Base-by-base conservation (phyloP, 1,140 invertebrate species). In the Odontomachus brunneus region DNA sequence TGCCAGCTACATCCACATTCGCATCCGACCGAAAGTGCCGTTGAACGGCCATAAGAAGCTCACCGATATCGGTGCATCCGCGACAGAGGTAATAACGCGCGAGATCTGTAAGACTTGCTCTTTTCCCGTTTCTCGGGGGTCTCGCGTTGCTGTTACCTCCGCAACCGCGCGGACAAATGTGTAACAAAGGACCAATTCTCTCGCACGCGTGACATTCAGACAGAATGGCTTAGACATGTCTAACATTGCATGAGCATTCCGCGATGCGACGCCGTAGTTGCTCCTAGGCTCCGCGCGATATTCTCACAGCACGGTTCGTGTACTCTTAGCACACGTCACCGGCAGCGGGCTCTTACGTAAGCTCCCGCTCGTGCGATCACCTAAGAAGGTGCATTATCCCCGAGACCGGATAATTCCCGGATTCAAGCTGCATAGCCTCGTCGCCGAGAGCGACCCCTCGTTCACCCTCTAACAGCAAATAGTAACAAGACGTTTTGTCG, bases 311-410 rank as follows among this genome's bases (percentile, higher is more conserved):
- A 3, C 4, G 60, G 26, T 24, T 48, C 33, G 19, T 63, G 74
- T 78, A n/a, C n/a, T n/a, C n/a, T n/a, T n/a, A n/a, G n/a, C n/a
- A n/a, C n/a, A n/a, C n/a, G n/a, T n/a, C n/a, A n/a, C n/a, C n/a
- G n/a, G n/a, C n/a, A n/a, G n/a, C 53, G 69, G 73, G 59, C 76
- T 87, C 82, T 80, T 71, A 69, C 85, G 51, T 87, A 87, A 87
- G 82, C 73, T n/a, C 55, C 53, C 44, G 73, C 72, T 73, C 55
- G 71, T 65, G 72, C 48, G 44, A 73, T 19, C 74, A 26, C 63
- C 73, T 87, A 87, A 87, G 85, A 75, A 69, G 67, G 26, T 76
- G 87, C 76, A 88, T 85, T 72, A 76, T 59, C 83, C 44, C 55
- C 51, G 44, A 29, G 55, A 59, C 59, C 33, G 33, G 51, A 84